Percentiles rank a stretch among this genome's conserved stretches.
Evolutionary conservation across 1,140 invertebrate species (phyloP).

Genomic region (Dryas iulia): DNA sequence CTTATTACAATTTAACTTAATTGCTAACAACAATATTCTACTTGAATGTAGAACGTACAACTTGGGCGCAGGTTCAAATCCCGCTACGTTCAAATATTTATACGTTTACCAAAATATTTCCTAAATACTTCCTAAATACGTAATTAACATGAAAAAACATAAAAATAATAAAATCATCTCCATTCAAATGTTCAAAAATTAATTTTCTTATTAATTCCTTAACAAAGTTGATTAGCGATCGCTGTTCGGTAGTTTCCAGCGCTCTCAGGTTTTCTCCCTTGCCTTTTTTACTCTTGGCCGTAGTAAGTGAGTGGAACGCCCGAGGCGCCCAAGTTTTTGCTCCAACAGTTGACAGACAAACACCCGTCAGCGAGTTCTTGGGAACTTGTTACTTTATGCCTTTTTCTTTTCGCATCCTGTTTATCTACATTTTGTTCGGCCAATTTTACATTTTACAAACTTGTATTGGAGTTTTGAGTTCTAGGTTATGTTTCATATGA

Average conservation of each 20-base stretch:
- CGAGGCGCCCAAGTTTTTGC: constrained; percentile 28
- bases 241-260: not conserved
- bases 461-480: not conserved
- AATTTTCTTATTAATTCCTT: not conserved
- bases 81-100: no score
- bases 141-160: no score
- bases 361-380: constrained; percentile 18
- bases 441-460: not conserved
- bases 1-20: no score
- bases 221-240: not conserved
- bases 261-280: not conserved
- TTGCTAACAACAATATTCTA: no score
- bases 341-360: constrained; percentile 30
- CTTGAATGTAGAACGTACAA: no score
- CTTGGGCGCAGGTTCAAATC: no score
- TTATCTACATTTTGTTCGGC: constrained; percentile 14
- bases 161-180: no score
- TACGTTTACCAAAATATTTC: no score
- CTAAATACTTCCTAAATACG: no score
- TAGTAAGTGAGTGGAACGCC: no score
- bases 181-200: no score
- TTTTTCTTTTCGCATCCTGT: constrained; percentile 18
- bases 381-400: constrained; percentile 27
- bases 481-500: not conserved
- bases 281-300: not conserved